phyloP scores from a whole-genome alignment of 2,113 vertebrate genomes.

The Callithrix jacchus region DNA sequence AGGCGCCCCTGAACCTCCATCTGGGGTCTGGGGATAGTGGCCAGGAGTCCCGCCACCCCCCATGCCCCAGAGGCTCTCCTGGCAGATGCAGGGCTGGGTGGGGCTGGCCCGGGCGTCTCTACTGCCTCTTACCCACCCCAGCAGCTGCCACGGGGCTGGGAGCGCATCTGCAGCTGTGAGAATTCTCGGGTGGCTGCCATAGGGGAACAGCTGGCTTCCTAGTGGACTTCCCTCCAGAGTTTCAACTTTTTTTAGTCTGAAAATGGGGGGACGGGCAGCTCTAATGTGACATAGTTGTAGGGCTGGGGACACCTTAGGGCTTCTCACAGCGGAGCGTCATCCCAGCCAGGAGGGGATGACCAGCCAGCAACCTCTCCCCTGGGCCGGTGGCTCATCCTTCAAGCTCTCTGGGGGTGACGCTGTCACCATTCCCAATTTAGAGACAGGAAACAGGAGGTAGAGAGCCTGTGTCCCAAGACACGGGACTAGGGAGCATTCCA shows the following conservation, averaged over 20 bases:
- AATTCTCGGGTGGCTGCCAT: neutral
- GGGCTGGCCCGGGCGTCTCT: neutral
- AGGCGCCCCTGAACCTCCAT: neutral
- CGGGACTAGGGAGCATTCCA: fast-evolving
- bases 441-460: neutral
- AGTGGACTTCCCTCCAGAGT: fast-evolving
- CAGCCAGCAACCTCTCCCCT: fast-evolving
- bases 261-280: neutral
- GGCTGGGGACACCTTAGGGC: neutral
- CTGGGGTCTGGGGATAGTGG: neutral
- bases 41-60: neutral
- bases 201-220: neutral
- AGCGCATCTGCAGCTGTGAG: fast-evolving
- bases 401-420: fast-evolving
- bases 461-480: neutral
- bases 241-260: neutral
- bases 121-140: neutral
- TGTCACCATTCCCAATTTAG: fast-evolving
- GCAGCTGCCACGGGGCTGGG: neutral
- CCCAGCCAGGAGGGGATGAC: too few relatives aligned
- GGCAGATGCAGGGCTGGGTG: neutral
- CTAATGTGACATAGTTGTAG: too few relatives aligned
- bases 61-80: neutral
- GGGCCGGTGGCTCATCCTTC: neutral
- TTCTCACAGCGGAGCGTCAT: fast-evolving